Percentiles rank a stretch among this genome's conserved stretches.
Evolutionary conservation across 2,888 invertebrate genomes (phyloP).

Genomic region (Cancer borealis): DNA sequence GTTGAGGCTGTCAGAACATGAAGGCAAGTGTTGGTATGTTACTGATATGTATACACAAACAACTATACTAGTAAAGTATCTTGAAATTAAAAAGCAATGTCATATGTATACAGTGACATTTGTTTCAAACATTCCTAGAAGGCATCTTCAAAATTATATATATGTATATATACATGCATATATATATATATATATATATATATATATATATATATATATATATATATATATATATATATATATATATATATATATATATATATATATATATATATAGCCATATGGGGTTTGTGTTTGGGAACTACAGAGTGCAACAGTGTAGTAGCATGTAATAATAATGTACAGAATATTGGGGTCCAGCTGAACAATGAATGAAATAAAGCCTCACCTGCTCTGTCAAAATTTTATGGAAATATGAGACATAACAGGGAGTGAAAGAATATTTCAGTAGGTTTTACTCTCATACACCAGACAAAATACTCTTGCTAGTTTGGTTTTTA

Average conservation of each 20-base stretch:
- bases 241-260: not conserved
- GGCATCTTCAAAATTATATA: slow-evolving; percentile 63
- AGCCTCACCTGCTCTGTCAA: slow-evolving; percentile 44
- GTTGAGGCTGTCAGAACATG: not conserved
- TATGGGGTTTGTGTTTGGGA: slow-evolving; percentile 48
- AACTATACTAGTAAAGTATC: slow-evolving; percentile 18
- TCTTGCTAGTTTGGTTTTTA: slow-evolving; percentile 51
- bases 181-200: slow-evolving; percentile 14
- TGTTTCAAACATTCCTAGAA: slow-evolving; percentile 69
- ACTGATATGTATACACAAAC: not conserved
- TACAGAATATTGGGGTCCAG: slow-evolving; percentile 38
- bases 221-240: slow-evolving; percentile 5
- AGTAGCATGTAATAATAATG: slow-evolving; percentile 50
- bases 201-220: slow-evolving; percentile 5
- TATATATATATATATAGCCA: not conserved
- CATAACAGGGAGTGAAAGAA: not conserved
- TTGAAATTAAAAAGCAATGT: slow-evolving; percentile 44
- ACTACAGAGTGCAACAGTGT: slow-evolving; percentile 43
- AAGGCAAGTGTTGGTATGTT: slow-evolving; percentile 17
- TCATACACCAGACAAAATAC: slow-evolving; percentile 1
- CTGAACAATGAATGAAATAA: slow-evolving; percentile 48
- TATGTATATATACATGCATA: not conserved
- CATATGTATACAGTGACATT: slow-evolving; percentile 59
- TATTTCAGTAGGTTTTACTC: not conserved
- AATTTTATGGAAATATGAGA: not conserved